Percentiles rank a stretch among this genome's conserved stretches.
Evolutionary conservation across 2,797 vertebrate genomes (phyloP).

Genomic region (Chiloscyllium punctatum): DNA sequence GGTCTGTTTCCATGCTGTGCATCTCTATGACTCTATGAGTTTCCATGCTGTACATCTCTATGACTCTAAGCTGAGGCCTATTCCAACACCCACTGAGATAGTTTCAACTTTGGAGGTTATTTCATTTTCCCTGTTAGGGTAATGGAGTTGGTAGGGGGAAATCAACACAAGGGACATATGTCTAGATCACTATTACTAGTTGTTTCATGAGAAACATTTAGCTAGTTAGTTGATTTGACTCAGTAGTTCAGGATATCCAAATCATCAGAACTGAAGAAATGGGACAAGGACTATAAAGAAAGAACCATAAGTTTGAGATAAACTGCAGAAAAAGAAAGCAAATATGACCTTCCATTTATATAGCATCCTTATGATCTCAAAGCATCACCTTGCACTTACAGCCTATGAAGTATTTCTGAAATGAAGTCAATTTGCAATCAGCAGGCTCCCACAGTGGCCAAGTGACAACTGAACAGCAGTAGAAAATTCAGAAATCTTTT

Average conservation of each 20-base stretch:
- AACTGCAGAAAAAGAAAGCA: not conserved
- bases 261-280: not conserved
- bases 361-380: not conserved
- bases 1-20: too few relatives aligned
- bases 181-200: not conserved
- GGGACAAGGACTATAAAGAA: not conserved
- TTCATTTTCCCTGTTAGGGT: not conserved
- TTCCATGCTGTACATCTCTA: too few relatives aligned
- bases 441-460: not conserved
- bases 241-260: not conserved
- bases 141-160: too few relatives aligned
- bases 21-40: too few relatives aligned
- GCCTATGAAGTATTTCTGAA: not conserved
- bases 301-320: not conserved
- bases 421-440: not conserved
- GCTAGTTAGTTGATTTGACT: not conserved
- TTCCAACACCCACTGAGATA: not conserved
- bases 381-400: not conserved
- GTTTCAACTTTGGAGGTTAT: too few relatives aligned
- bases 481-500: too few relatives aligned
- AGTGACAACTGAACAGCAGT: too few relatives aligned
- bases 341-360: not conserved
- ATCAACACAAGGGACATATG: not conserved
- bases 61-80: not conserved
- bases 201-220: not conserved